Percentiles rank a stretch among this genome's conserved stretches.
These are phyloP conservation scores for Meleagris gallopavo DNA, from an alignment of 2,113 vertebrate species.

Conservation along the genomic window DNA sequence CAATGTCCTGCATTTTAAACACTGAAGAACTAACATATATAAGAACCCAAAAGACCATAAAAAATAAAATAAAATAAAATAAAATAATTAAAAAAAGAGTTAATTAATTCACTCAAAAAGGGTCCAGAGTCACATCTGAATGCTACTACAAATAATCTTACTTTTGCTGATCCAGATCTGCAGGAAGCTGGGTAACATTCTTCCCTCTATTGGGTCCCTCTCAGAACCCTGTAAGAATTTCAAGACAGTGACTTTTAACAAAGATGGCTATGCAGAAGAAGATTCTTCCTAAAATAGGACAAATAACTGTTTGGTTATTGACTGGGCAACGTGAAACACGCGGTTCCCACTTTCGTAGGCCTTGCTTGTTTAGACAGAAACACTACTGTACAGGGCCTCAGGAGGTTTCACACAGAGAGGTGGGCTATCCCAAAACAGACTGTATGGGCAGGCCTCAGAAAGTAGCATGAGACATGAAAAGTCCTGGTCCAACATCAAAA, in stretches of 20 bases:
- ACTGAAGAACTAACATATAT: not conserved
- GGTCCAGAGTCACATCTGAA: not conserved
- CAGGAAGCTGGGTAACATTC: not conserved
- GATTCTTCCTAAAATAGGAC: not conserved
- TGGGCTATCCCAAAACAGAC: not conserved
- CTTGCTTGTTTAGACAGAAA: not conserved
- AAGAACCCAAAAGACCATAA: not conserved
- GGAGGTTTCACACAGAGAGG: not conserved
- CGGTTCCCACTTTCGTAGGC: not conserved
- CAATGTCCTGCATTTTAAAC: not conserved
- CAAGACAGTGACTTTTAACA: not conserved
- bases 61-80: not conserved
- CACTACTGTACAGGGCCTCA: not conserved
- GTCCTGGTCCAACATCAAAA: not conserved
- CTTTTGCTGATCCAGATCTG: not conserved
- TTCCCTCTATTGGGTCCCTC: not conserved
- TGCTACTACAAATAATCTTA: not conserved
- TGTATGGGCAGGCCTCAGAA: not conserved
- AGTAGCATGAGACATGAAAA: not conserved
- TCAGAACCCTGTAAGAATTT: not conserved
- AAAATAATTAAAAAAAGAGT: not conserved
- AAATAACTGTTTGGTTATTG: not conserved
- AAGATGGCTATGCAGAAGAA: not conserved
- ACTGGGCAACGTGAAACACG: not conserved
- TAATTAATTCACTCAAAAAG: not conserved